Base-by-base conservation (phyloP, 1,140 invertebrate species). In the Drosophila persimilis region DNA sequence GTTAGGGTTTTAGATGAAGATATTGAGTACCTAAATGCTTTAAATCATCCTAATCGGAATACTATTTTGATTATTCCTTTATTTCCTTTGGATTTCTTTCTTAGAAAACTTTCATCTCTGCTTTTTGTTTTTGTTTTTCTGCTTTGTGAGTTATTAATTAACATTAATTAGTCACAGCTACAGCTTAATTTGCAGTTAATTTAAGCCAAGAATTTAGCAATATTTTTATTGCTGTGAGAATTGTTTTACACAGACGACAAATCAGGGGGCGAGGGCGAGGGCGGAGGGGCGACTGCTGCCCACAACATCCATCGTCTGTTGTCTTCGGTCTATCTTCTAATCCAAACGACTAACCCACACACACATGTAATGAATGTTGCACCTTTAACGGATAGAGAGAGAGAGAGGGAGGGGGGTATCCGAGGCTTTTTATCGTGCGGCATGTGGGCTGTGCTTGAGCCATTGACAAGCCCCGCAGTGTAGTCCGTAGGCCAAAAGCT, bases 161-260 rank as follows among this genome's bases (percentile, higher is more conserved):
- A 50, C 64, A 69, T 69, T 69, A n/a, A 69, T 69, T 69, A 69
- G 63, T 13, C 4, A 13, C 1, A 39, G 35, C 35, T 13, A 13
- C 35, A 39, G 35, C 45, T 57, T 56, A 26, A 57, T 69, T 69
- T 69, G 20, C 26, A 39, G 51, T 67, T 57, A 57, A 15, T 56
- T 69, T 69, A 69, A 26, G 65, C 41, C 35, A 47, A 50, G 65
- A 69, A 69, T 69, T 56, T 44, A 56, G 15, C 63, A 69, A 57
- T 69, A 52, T n/a, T n/a, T 69, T 69, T 69, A 69, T 69, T 69
- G 51, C 44, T 69, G 63, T 69, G 65, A 50, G 65, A 69, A 69
- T 69, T 67, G 63, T 43, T 67, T 67, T 67, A 69, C 65, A 67
- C 15, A 8, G 20, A 24, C 2, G 17, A 50, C 31, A 64, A 60